Evolutionary conservation across 2,888 invertebrate genomes (phyloP).

Genomic region (Lasioglossum morio): DNA sequence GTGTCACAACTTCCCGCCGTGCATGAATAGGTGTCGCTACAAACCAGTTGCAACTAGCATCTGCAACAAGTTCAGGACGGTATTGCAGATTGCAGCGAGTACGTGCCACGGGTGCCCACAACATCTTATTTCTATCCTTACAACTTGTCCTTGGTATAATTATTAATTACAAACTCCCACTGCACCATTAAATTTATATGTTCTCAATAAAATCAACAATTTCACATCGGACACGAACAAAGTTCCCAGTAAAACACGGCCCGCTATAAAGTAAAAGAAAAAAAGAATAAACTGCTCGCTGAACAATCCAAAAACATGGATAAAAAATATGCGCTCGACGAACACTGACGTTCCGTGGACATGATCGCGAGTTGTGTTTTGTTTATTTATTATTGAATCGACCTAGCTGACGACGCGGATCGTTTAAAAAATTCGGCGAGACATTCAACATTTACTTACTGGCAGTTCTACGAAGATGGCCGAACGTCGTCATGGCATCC

Average conservation of each 20-base stretch:
- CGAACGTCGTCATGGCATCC: conserved; percentile 74
- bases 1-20: neutral
- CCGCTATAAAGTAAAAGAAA: neutral
- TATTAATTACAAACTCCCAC: neutral
- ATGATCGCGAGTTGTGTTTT: conserved; percentile 23
- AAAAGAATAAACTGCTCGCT: neutral
- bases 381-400: conserved; percentile 31
- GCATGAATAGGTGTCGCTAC: neutral
- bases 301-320: neutral
- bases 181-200: neutral
- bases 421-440: neutral
- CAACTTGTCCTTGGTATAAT: neutral
- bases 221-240: neutral
- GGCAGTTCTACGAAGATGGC: conserved; percentile 68
- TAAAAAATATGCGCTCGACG: neutral
- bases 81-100: neutral
- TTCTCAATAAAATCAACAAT: neutral
- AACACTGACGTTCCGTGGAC: neutral
- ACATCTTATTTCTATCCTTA: neutral
- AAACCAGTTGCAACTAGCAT: neutral
- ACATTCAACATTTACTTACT: conserved; percentile 70
- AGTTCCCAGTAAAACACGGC: neutral
- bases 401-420: conserved; percentile 18
- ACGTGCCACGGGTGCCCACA: neutral
- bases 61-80: neutral